phyloP scores from a whole-genome alignment of 1,140 invertebrate genomes.

The Pectinophora gossypiella region DNA sequence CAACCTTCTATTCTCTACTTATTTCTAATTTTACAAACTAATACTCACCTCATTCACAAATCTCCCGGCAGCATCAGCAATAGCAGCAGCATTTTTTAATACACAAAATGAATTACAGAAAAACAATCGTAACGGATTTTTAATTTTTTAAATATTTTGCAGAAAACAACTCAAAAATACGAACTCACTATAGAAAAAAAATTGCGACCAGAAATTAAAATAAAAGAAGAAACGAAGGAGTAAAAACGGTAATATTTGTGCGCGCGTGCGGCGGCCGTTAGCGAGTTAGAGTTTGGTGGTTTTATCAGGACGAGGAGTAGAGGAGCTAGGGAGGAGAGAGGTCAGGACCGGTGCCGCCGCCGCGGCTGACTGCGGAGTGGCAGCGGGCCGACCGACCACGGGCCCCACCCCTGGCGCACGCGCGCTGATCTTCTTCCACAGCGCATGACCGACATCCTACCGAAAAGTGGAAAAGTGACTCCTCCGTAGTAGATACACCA shows the following conservation, averaged over 20 bases:
- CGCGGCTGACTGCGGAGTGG: conserved; percentile 63
- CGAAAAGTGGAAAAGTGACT: conserved; percentile 72
- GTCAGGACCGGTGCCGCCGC: conserved; percentile 40
- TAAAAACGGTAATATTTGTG: conserved; percentile 25
- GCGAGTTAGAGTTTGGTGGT: background rate
- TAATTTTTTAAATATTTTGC: conserved; percentile 23
- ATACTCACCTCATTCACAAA: conserved; percentile 5
- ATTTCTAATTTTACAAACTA: conserved; percentile 13
- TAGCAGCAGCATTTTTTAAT: conserved; percentile 22
- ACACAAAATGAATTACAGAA: conserved; percentile 54
- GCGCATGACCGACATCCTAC: conserved; percentile 72
- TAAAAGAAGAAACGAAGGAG: conserved; percentile 51
- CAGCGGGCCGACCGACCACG: conserved; percentile 55
- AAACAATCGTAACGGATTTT: conserved; percentile 44
- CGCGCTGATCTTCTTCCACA: conserved; percentile 34
- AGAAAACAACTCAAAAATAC: conserved; percentile 38
- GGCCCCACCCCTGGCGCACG: conserved; percentile 70
- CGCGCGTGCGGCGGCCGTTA: conserved; percentile 50
- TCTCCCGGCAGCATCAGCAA: too few relatives aligned
- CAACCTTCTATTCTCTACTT: too few relatives aligned
- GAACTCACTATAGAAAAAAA: conserved; percentile 51
- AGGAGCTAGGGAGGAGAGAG: conserved; percentile 25
- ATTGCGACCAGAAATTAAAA: conserved; percentile 33
- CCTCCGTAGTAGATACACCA: conserved; percentile 68
- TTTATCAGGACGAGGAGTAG: background rate